Conservation (phyloP, 2,113 vertebrate genomes). For the Macquaria ambigua region DNA sequence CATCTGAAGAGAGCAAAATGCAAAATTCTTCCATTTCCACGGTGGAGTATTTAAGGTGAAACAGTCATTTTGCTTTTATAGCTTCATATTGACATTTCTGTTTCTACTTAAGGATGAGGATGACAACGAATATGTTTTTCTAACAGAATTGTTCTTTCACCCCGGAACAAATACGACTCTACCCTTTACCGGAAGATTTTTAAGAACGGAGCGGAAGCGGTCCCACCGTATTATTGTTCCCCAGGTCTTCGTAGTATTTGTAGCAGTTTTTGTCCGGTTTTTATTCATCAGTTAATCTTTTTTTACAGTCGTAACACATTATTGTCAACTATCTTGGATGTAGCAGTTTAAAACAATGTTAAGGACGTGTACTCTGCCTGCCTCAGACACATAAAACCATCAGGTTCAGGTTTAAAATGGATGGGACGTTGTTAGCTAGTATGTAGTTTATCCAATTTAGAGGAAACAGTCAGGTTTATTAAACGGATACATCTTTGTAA, state of each 20-base stretch:
- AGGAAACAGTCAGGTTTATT: neutral
- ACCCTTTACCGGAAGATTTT: conserved; percentile 17
- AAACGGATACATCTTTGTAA: neutral
- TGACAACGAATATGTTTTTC: neutral
- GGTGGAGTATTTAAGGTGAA: neutral
- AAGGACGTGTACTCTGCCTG: no score
- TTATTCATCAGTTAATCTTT: neutral
- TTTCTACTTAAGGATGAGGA: no score
- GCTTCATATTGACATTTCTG: neutral
- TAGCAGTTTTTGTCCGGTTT: neutral
- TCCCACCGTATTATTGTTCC: conserved; percentile 68
- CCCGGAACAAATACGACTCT: neutral
- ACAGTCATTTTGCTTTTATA: neutral
- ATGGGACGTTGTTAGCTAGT: neutral
- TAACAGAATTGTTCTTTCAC: neutral
- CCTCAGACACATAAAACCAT: neutral
- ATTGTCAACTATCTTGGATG: neutral
- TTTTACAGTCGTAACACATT: neutral
- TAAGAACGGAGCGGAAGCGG: conserved; percentile 63
- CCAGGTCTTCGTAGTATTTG: neutral
- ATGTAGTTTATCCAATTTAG: neutral
- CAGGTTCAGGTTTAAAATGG: neutral
- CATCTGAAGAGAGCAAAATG: neutral
- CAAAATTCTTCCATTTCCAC: neutral
- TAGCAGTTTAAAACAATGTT: neutral